Evolutionary conservation across 2,797 vertebrate species (phyloP).

Genomic region (Xyrichtys novacula): DNA sequence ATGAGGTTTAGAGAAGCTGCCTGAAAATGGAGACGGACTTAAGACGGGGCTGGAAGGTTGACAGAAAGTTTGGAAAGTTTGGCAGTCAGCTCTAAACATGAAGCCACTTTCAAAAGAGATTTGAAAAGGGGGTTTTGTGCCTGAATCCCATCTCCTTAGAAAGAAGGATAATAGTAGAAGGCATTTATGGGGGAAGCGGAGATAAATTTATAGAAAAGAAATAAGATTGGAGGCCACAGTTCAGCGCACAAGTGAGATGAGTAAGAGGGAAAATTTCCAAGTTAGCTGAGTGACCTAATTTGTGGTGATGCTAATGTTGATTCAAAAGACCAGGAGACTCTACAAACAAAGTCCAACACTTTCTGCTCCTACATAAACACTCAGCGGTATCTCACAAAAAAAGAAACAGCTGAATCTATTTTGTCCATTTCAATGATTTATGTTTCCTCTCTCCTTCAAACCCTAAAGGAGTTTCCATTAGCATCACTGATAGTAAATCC

Average conservation of each 20-base stretch:
- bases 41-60: conserved; percentile 27
- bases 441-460: neutral
- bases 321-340: conserved; percentile 2
- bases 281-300: conserved; percentile 28
- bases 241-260: conserved; percentile 17
- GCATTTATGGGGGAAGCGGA: conserved; percentile 37
- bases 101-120: conserved; percentile 26
- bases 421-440: neutral
- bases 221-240: conserved; percentile 2
- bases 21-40: conserved; percentile 33
- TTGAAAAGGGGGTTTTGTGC: conserved; percentile 40
- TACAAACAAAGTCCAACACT: neutral
- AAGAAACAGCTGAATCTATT: neutral
- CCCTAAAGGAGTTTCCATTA: conserved; percentile 8
- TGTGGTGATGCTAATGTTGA: neutral
- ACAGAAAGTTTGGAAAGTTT: conserved; percentile 57
- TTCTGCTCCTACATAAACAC: neutral
- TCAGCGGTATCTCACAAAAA: neutral
- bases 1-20: neutral
- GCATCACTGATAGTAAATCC: conserved; percentile 60
- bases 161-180: conserved; percentile 32
- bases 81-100: conserved; percentile 39
- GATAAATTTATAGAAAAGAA: neutral
- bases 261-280: conserved; percentile 24
- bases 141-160: conserved; percentile 55